A percentile compares a stretch with the other conserved stretches of the same genome.
phyloP scores from a whole-genome alignment of 2,113 vertebrate species.

The Taurulus bubalis region DNA sequence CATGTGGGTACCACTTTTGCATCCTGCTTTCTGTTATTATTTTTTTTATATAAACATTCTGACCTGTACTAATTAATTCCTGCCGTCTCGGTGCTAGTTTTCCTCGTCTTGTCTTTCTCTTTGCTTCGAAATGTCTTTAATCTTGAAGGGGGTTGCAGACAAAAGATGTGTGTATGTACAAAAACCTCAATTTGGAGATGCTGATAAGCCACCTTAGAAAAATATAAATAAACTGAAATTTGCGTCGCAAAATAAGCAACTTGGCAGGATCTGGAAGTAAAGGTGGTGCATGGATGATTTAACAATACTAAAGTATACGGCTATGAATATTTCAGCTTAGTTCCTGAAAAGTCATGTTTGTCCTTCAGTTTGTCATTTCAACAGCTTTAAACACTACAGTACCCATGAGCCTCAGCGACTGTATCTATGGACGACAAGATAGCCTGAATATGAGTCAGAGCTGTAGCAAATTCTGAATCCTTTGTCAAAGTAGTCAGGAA shows the following conservation, averaged over 20 bases:
- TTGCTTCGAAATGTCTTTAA: not conserved
- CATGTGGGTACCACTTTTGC: not conserved
- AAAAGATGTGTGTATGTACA: not conserved
- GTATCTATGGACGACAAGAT: constrained; percentile 25
- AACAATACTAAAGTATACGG: not conserved
- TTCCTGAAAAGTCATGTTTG: constrained; percentile 2
- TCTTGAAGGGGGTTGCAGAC: not conserved
- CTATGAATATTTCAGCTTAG: not conserved
- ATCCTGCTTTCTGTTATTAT: not conserved
- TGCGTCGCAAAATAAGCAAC: too few relatives aligned
- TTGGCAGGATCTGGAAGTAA: not conserved
- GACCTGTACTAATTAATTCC: not conserved
- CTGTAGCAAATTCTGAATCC: not conserved
- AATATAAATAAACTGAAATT: not conserved
- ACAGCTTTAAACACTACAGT: constrained; percentile 24
- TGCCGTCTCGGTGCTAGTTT: not conserved
- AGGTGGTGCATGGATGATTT: constrained; percentile 7
- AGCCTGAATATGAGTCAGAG: constrained; percentile 27
- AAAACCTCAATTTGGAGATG: not conserved
- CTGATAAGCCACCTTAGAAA: not conserved
- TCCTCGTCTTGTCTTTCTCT: not conserved
- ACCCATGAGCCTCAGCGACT: constrained; percentile 44
- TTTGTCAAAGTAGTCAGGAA: constrained; percentile 26
- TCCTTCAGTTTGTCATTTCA: not conserved
- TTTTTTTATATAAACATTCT: not conserved